phyloP scores from a whole-genome alignment of 2,797 vertebrate genomes.

The Trachops cirrhosus region DNA sequence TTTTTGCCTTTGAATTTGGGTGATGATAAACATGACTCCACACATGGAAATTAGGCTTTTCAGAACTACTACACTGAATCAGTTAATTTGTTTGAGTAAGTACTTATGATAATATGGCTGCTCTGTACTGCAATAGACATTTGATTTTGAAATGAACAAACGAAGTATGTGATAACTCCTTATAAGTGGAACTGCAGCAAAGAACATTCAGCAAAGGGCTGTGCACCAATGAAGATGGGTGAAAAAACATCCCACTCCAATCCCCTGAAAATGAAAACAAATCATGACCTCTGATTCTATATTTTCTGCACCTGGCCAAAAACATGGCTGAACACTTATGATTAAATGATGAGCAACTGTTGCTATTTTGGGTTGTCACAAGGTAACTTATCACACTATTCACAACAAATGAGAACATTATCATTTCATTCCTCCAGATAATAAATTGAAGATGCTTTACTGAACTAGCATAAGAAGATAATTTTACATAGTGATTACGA shows the following conservation, averaged over 20 bases:
- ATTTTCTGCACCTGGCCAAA: neutral
- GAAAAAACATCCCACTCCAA: neutral
- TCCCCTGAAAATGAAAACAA: neutral
- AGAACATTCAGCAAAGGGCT: neutral
- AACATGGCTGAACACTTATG: neutral
- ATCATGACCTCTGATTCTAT: conserved; percentile 10
- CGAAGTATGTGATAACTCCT: conserved; percentile 60
- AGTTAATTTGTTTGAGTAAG: conserved; percentile 78
- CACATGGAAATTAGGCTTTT: conserved; percentile 71
- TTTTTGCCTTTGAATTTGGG: conserved; percentile 61
- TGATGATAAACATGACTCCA: conserved; percentile 70
- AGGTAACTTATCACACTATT: neutral
- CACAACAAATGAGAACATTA: neutral
- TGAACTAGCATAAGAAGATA: neutral
- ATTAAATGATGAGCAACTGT: neutral
- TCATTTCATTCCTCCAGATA: neutral
- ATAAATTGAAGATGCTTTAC: neutral
- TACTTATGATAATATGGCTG: conserved; percentile 63
- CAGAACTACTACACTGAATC: conserved; percentile 66
- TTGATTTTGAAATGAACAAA: conserved; percentile 76
- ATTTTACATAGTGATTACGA: neutral
- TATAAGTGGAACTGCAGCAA: neutral
- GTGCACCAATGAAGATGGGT: neutral
- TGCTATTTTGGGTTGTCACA: neutral
- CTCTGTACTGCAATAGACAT: conserved; percentile 60